Percentiles rank a stretch among this genome's conserved stretches.
Conservation (phyloP, 2,888 invertebrate genomes). For the Adineta ricciae region DNA sequence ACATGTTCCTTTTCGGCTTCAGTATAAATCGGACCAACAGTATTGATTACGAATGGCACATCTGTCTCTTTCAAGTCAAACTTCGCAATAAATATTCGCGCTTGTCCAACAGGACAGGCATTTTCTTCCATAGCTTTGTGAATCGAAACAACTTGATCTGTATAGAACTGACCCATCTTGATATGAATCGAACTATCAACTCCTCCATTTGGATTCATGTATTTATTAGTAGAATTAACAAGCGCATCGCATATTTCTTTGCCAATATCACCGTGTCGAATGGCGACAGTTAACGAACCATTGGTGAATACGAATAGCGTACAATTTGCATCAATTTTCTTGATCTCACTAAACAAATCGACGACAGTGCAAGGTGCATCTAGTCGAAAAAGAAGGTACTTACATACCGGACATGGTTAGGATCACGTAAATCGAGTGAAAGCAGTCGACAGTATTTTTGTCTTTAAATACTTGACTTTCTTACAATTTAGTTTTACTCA, state of each 20-base stretch:
- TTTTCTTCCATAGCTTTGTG: not conserved
- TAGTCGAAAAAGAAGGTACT: no score
- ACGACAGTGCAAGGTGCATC: no score
- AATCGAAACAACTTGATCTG: not conserved
- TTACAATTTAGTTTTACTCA: not conserved
- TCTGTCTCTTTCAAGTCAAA: not conserved
- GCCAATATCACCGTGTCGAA: not conserved
- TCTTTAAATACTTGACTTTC: not conserved
- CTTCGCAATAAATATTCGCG: not conserved
- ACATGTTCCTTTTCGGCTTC: not conserved
- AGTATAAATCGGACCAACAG: not conserved
- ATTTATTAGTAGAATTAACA: not conserved
- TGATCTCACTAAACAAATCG: not conserved
- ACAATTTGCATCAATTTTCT: not conserved
- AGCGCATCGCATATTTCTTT: not conserved
- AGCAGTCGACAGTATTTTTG: no score
- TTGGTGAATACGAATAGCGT: not conserved
- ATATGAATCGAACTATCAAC: not conserved
- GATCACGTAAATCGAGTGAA: no score
- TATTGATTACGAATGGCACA: not conserved
- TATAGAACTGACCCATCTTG: not conserved
- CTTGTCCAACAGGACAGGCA: not conserved
- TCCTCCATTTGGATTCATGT: not conserved
- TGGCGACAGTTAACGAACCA: not conserved
- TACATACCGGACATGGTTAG: not conserved